Evolutionary conservation across 1,140 invertebrate genomes (phyloP), one percentile per base, ranked within the genome.

Genomic region (Kradibia gibbosae): DNA sequence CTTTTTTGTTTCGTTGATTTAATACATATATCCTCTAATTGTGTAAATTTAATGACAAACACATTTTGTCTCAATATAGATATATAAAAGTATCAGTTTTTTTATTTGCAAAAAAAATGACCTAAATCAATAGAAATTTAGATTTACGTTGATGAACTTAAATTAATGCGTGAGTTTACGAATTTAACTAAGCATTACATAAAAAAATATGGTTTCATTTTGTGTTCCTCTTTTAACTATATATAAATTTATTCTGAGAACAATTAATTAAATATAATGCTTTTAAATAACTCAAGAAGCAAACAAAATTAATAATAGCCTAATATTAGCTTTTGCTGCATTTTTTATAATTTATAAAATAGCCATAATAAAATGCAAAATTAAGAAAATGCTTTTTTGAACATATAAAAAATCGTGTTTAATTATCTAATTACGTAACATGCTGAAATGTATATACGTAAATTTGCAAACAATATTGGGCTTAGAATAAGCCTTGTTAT

Each of bases 401-500:
- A 60, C 57, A 48, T n/a, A 72, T 72, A 57, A 79, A 72, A 72
- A 3, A 65, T 62, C 53, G 17, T 76, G 7, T 80, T 39, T 80
- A 74, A 50, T 73, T 36, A 55, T 72, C 57, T 74, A 65, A 65
- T 72, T 74, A 55, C 15, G 20, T 28, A 67, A 55, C 79, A 81
- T 81, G 79, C 79, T 48, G 36, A 65, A 81, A 70, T 20, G 67
- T 31, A 39, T 65, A 53, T 65, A 67, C 13, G 39, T 65, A 65
- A 62, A 74, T 80, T 17, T 73, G 25, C 70, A 80, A 80, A 65
- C 10, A 67, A 70, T 20, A 22, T 74, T 55, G 34, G 72, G 70
- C 79, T 81, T 81, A 81, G 79, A 81, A 81, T 81, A 81, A 75
- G 72, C 79, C 45, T 73, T 5, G 48, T 20, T 53, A 25, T 17